Conservation (phyloP, 2,797 vertebrate genomes). For the Psittacula derbiana region DNA sequence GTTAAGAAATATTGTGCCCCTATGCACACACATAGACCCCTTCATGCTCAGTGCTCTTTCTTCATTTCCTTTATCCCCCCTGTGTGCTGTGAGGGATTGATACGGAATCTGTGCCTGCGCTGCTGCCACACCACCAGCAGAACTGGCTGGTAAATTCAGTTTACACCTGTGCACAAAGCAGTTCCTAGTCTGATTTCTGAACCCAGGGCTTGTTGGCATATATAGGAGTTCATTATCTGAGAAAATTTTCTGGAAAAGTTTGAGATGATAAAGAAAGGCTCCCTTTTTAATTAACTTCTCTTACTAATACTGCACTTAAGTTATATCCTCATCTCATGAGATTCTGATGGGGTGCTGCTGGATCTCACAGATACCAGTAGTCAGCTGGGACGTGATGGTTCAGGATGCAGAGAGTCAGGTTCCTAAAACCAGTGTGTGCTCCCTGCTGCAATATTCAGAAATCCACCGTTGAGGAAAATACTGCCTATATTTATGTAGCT, state of each 20-base stretch:
- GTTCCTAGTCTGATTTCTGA: background rate
- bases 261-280: background rate
- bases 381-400: background rate
- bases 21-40: rapidly evolving
- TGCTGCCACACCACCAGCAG: background rate
- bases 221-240: background rate
- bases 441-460: background rate
- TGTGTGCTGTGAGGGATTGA: background rate
- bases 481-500: slow-evolving; percentile 30
- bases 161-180: background rate
- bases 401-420: background rate
- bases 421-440: background rate
- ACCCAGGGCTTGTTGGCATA: background rate
- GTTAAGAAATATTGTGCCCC: background rate
- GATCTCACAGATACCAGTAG: background rate
- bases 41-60: rapidly evolving
- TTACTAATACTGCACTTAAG: background rate
- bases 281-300: background rate
- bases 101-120: background rate
- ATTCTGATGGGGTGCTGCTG: background rate
- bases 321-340: background rate
- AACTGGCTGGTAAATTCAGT: background rate
- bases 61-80: background rate
- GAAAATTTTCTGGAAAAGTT: background rate
- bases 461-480: background rate